These are phyloP conservation scores for Trogon melanurus DNA, from an alignment of 2,113 vertebrate species.

Conservation along the genomic window DNA sequence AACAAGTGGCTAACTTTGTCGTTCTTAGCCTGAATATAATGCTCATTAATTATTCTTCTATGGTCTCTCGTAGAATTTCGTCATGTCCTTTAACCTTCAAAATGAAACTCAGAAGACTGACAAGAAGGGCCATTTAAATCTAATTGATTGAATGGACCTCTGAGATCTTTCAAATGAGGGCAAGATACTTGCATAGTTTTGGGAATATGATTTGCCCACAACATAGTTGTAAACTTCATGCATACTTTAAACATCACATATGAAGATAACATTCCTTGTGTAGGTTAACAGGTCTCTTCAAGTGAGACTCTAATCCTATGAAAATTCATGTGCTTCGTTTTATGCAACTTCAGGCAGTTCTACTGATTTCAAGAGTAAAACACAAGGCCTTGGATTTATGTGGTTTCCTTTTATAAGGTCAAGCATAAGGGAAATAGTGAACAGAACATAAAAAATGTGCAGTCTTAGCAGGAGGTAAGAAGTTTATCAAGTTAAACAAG, in stretches of 20 bases:
- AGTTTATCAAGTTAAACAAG: not conserved
- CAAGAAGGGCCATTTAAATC: not conserved
- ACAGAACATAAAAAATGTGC: not conserved
- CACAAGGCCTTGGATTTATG: not conserved
- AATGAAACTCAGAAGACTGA: not conserved
- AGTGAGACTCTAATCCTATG: not conserved
- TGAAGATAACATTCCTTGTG: not conserved
- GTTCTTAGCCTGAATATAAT: not conserved
- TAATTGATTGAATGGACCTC: not conserved
- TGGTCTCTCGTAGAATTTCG: not conserved
- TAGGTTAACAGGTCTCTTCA: not conserved
- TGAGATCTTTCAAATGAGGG: not conserved
- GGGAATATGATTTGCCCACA: not conserved
- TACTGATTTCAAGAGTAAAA: not conserved
- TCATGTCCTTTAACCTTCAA: not conserved
- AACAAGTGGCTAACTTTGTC: not conserved
- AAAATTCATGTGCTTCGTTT: not conserved
- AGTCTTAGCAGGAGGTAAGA: not conserved
- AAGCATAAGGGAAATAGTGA: not conserved
- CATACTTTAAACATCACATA: not conserved
- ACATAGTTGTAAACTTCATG: not conserved
- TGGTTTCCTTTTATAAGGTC: not conserved
- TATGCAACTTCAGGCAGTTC: not conserved
- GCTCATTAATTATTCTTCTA: not conserved
- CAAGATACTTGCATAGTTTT: not conserved